Base-by-base conservation (phyloP, 2,113 vertebrate species). In the Pedionomus torquatus region DNA sequence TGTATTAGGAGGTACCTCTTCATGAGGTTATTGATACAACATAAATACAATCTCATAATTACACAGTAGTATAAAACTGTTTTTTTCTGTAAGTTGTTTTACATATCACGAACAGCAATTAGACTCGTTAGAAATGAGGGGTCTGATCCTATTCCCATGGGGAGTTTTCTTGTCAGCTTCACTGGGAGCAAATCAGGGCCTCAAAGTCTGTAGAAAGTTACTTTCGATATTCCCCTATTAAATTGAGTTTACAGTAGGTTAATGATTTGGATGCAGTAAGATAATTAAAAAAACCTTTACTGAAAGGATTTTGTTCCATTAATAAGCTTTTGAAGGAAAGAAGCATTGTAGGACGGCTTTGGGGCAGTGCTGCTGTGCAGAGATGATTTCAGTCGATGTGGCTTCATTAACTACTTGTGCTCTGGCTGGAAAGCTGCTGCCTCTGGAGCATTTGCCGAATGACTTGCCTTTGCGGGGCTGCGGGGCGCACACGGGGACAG, bases 401-500 rank as follows among this genome's bases (percentile, higher is more conserved):
- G 23, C 9, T 25, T 49, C 41, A 24, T 21, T 28, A 35, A 8
- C n/a, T 25, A 3, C 46, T 33, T 18, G 16, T 77, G 8, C 55
- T 68, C 72, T 37, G 0, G 1, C 16, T 64, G 68, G 9, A 81
- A 70, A 65, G 46, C 51, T 31, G 41, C 51, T 26, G 8, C 39
- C 61, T 15, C 55, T 18, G 5, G 69, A 15, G 74, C 18, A 5
- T 24, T 54, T 75, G 79, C 49, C 20, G 37, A 57, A 46, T 52
- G 83, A 43, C 41, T 48, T 52, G 37, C 31, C 25, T 55, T 61
- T n/a, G 11, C 7, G 2, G 57, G n/a, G 20, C 63, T 7, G 9
- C 0, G 12, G 31, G 19, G 48, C 1, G 1, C 2, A 6, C 57
- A 3, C 57, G 31, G 39, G 33, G 54, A 74, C 61, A 30, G 46